Conservation (phyloP, 1,140 invertebrate species). For the Zaprionus gabonicus region DNA sequence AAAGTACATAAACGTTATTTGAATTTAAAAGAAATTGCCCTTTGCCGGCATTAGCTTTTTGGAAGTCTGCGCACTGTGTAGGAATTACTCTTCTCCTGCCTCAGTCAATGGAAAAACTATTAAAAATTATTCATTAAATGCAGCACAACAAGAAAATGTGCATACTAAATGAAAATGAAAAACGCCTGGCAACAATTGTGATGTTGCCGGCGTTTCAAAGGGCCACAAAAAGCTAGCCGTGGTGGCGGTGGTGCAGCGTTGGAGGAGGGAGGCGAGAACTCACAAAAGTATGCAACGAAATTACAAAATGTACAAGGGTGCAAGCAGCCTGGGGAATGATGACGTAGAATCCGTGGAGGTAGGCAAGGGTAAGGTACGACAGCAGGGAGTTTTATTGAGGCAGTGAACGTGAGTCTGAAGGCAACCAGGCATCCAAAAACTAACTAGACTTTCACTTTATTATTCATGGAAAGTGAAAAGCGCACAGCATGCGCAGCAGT, state of each 20-base stretch:
- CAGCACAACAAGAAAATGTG: constrained; percentile 61
- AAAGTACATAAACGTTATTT: constrained; percentile 20
- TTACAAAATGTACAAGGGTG: constrained; percentile 74
- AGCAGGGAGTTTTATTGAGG: constrained; percentile 4
- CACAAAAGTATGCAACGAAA: constrained; percentile 78
- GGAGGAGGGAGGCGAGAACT: constrained; percentile 23
- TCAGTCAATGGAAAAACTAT: constrained; percentile 63
- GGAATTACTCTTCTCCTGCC: constrained; percentile 22
- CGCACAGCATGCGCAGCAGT: constrained; percentile 60
- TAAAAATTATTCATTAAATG: constrained; percentile 83
- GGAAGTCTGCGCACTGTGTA: constrained; percentile 29
- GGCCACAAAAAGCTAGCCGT: not conserved
- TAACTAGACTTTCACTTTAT: constrained; percentile 83
- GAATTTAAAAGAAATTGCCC: constrained; percentile 59
- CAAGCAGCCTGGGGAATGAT: constrained; percentile 19
- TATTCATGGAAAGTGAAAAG: constrained; percentile 83
- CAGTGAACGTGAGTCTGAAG: constrained; percentile 37
- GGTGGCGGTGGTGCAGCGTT: not conserved
- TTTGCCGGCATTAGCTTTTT: constrained; percentile 30
- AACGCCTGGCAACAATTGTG: constrained; percentile 47
- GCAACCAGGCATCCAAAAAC: constrained; percentile 53
- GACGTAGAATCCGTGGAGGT: not conserved
- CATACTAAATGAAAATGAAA: constrained; percentile 67
- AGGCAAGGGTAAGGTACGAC: not conserved
- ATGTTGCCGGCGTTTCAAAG: constrained; percentile 22